Conservation (phyloP, 2,888 invertebrate genomes). For the Cheilosia soror region DNA sequence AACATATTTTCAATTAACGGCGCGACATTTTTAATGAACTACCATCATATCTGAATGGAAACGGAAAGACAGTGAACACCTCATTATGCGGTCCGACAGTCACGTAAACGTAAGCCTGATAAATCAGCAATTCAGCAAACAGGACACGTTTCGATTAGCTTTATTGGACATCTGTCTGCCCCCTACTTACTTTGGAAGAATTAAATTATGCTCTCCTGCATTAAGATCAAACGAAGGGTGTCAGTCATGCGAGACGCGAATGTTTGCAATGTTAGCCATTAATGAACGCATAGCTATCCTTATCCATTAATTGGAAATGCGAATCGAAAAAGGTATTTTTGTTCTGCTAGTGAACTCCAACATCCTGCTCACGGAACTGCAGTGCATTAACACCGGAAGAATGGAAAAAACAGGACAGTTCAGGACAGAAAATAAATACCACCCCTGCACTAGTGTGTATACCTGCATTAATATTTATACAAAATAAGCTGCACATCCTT, state of each 20-base stretch:
- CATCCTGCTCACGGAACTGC: conserved; percentile 60
- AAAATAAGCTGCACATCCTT: conserved; percentile 57
- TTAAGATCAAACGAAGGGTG: conserved; percentile 61
- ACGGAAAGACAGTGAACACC: conserved; percentile 30
- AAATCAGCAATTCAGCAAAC: conserved; percentile 60
- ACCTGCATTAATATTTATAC: conserved; percentile 62
- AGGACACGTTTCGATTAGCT: conserved; percentile 72
- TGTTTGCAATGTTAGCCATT: neutral
- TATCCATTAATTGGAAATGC: conserved; percentile 38
- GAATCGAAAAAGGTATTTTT: conserved; percentile 4
- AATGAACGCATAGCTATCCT: conserved; percentile 44
- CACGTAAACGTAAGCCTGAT: conserved; percentile 68
- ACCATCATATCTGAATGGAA: conserved; percentile 16
- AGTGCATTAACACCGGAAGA: conserved; percentile 67
- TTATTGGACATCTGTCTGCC: conserved; percentile 54
- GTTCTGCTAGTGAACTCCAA: conserved; percentile 22
- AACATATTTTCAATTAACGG: conserved; percentile 67
- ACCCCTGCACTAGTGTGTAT: conserved; percentile 10
- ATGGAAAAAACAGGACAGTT: conserved; percentile 38
- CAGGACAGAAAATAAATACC: conserved; percentile 49
- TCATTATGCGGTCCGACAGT: conserved; percentile 64
- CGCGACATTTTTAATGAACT: conserved; percentile 62
- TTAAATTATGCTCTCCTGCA: conserved; percentile 45
- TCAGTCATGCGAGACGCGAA: conserved; percentile 40
- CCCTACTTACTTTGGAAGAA: conserved; percentile 30